Conservation (phyloP, 1,140 invertebrate species). For the Hycleus phaleratus region DNA sequence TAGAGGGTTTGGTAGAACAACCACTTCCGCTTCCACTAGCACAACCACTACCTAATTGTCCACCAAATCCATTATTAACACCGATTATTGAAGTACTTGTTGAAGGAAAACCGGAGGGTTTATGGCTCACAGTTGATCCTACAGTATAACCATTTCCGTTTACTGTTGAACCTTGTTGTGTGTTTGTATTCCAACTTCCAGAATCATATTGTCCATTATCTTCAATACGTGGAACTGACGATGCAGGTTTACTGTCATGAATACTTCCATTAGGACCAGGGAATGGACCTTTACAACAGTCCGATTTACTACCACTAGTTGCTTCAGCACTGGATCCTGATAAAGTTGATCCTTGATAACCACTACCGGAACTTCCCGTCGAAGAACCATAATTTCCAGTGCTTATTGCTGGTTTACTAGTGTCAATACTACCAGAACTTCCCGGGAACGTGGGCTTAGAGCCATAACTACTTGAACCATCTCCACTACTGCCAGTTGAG, state of each 20-base stretch:
- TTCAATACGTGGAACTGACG: neutral
- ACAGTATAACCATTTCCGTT: neutral
- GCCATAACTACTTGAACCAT: too few relatives aligned
- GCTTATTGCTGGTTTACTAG: neutral
- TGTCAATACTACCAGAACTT: slow-evolving; percentile 13
- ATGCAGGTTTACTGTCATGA: slow-evolving; percentile 7
- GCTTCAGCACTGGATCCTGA: neutral
- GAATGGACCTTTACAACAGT: slow-evolving; percentile 13
- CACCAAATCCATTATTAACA: too few relatives aligned
- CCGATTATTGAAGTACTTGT: too few relatives aligned
- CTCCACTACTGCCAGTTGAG: too few relatives aligned
- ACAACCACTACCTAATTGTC: neutral
- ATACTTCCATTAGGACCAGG: slow-evolving; percentile 10
- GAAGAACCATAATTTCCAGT: neutral
- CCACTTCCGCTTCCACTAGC: neutral
- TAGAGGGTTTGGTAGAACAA: too few relatives aligned
- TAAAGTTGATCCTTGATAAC: too few relatives aligned
- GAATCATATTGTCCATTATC: neutral
- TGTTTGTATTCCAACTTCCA: too few relatives aligned
- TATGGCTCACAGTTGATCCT: too few relatives aligned
- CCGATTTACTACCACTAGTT: neutral
- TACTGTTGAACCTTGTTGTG: too few relatives aligned
- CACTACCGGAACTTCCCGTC: neutral
- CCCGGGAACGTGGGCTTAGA: slow-evolving; percentile 4
- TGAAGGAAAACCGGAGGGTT: too few relatives aligned